Evolutionary conservation across 2,888 invertebrate species (phyloP), one percentile per base, ranked within the genome.

Genomic region (Pomacea canaliculata): DNA sequence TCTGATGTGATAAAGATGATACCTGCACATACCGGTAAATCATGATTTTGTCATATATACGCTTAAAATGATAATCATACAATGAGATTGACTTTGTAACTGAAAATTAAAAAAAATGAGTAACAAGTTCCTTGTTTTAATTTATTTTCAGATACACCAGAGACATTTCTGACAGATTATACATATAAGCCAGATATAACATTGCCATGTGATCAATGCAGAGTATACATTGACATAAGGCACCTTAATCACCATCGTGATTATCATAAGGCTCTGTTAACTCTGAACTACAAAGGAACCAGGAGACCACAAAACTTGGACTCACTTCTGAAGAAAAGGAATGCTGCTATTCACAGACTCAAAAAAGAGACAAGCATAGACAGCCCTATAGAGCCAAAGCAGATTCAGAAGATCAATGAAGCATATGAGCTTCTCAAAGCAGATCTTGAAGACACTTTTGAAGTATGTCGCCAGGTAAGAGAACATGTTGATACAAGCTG

Each of bases 381-480:
- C 23, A 83, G 83, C 18, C 82, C 84, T 0, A 37, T 80, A 63
- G 82, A 80, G 37, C 80, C 82, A 8, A 78, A 77, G 13, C 76
- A 78, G 51, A 70, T 86, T 12, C 82, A 82, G 72, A 66, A 74
- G 60, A 66, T 87, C 19, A 84, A 90, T 78, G 87, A 88, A 69
- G 89, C 89, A 1, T 89, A 85, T 81, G 90, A 90, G 81, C 83
- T 87, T 68, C 73, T 89, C 23, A 89, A 89, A 76, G 81, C 86
- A 23, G 80, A 88, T 68, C 56, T 90, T 16, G 88, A 89, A 68
- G 87, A 89, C 62, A 87, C 87, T 0, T 88, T 80, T 80, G 88
- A 87, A 70, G 70, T 81, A 48, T 81, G 81, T n/a, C 81, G 87
- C 13, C 83, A 83, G 63, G 81, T 87, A 46, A 70, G 80, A 60